Evolutionary conservation across 2,797 vertebrate genomes (phyloP).

Genomic region (Tiaroga cobitis): DNA sequence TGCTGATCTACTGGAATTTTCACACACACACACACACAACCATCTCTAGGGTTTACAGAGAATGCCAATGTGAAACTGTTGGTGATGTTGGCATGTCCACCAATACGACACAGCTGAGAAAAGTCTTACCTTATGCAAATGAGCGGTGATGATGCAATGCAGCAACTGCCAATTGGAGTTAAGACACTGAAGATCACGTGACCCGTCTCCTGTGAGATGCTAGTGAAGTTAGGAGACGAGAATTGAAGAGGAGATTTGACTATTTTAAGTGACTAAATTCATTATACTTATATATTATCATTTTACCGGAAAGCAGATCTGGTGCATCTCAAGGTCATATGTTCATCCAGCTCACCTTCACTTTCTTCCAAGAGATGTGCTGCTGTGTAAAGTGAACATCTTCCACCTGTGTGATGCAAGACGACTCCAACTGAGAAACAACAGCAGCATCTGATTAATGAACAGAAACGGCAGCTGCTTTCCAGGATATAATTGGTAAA

Average conservation of each 20-base stretch:
- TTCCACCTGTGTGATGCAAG: slow-evolving; percentile 5
- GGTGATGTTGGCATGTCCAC: no score
- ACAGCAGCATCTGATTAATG: slow-evolving; percentile 4
- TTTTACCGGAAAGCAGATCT: background rate
- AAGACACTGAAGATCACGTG: background rate
- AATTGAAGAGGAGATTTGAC: background rate
- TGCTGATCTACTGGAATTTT: background rate
- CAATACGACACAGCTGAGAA: no score
- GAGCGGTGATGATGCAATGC: background rate
- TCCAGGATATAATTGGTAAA: background rate
- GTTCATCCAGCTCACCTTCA: background rate
- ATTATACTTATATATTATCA: background rate
- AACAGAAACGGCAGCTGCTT: background rate
- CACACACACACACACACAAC: background rate
- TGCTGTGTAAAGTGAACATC: background rate
- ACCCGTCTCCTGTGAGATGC: background rate
- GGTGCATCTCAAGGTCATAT: background rate
- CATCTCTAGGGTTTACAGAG: background rate
- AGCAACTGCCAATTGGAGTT: background rate
- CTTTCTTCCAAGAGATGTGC: background rate
- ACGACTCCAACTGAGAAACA: background rate
- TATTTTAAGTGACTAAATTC: background rate
- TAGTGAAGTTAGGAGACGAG: background rate
- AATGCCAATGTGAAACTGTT: background rate
- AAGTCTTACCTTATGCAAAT: background rate